Base-by-base conservation (phyloP, 64 coral and sea anemone genomes). In the Anthopleura sola region DNA sequence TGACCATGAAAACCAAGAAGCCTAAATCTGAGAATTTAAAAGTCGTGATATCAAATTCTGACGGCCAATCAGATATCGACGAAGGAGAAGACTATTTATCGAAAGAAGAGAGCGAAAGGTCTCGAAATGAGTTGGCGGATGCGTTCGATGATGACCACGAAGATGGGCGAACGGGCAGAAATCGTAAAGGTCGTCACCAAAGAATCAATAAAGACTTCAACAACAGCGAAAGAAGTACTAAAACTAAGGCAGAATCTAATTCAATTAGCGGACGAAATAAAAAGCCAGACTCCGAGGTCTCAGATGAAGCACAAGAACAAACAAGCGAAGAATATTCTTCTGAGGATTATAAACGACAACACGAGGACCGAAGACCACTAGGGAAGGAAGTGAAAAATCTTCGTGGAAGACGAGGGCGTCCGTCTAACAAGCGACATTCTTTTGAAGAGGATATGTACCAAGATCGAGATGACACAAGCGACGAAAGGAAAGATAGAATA, bases 401-500 rank as follows among this genome's bases (percentile, higher is more conserved):
- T 36, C 66, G 66, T 34, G 66, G 28, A 32, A 28, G 76, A 6
- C 36, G 76, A 21, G 37, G 18, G 8, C 17, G 44, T 16, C 36
- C 16, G 2, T 21, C 76, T 0, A 38, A 33, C 7, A 37, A 38
- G 20, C 76, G 76, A 44, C 37, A 37, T 47, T 46, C 76, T 2
- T 79, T 79, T 47, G 76, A 79, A 79, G 18, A 79, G 38, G 76
- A 79, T 14, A 40, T 79, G 34, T 48, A 79, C 19, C 34, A 79
- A 40, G 76, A 79, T 6, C 37, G 38, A 6, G 76, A 47, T 37
- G 76, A 79, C 37, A 79, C 38, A 0, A 79, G 76, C 20, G 76
- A 79, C 38, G 76, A 79, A 10, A 38, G 17, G 20, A 79, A 79
- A 19, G 44, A 11, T 26, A 79, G 24, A 23, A 20, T 48, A 79